Conservation (phyloP, 92 coral and sea anemone genomes). For the Zoanthus solanderi region DNA sequence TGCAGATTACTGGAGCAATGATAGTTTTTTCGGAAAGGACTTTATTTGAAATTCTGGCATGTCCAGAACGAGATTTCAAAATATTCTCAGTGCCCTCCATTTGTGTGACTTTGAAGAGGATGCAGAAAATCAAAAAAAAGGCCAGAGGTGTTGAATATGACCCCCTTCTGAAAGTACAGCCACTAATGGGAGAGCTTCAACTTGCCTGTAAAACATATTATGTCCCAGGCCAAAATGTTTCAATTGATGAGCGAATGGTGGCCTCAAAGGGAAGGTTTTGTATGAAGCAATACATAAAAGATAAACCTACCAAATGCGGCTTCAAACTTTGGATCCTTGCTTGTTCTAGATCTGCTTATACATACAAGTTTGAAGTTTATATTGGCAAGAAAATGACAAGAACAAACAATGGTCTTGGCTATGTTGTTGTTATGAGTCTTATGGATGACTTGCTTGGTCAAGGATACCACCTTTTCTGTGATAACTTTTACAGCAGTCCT, state of each 20-base stretch:
- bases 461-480: conserved; percentile 28
- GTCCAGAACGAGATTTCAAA: conserved; percentile 49
- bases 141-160: conserved; percentile 29
- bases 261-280: conserved; percentile 62
- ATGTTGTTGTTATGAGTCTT: conserved; percentile 22
- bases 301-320: conserved; percentile 56
- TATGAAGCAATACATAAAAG: conserved; percentile 55
- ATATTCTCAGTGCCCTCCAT: conserved; percentile 57
- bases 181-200: conserved; percentile 30
- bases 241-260: conserved; percentile 58
- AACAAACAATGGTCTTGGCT: conserved; percentile 28
- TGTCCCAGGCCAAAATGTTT: conserved; percentile 34
- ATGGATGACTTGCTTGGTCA: conserved; percentile 9
- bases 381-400: conserved; percentile 20
- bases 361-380: conserved; percentile 40
- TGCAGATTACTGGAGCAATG: conserved; percentile 52
- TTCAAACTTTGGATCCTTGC: conserved; percentile 57
- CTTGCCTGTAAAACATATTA: conserved; percentile 30
- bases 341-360: conserved; percentile 30
- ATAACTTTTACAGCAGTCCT: conserved; percentile 32
- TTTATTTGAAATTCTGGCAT: conserved; percentile 55
- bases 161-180: conserved; percentile 40
- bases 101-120: conserved; percentile 59
- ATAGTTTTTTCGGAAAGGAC: conserved; percentile 42
- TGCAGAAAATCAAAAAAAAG: conserved; percentile 57